Percentiles rank a stretch among this genome's conserved stretches.
Conservation (phyloP, 2,113 vertebrate genomes). For the Mormyrus lacerda region DNA sequence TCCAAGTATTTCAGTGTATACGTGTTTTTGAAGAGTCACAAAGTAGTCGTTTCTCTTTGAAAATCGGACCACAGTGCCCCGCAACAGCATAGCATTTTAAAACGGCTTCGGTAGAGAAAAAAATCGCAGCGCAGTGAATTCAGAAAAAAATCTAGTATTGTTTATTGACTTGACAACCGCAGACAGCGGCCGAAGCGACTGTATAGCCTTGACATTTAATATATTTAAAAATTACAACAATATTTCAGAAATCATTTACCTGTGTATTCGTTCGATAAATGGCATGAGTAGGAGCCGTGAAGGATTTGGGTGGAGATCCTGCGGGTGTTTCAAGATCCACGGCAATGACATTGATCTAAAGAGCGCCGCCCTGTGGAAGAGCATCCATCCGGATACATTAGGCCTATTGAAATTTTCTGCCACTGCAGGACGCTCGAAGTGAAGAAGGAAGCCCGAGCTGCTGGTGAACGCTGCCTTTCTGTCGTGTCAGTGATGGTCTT, state of each 20-base stretch:
- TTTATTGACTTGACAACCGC: not conserved
- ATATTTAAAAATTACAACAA: not conserved
- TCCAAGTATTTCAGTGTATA: not conserved
- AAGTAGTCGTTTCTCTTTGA: not conserved
- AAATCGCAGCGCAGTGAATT: not conserved
- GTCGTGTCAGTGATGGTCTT: constrained; percentile 51
- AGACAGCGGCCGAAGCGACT: not conserved
- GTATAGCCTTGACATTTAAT: not conserved
- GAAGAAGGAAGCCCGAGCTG: constrained; percentile 42
- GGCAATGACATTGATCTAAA: constrained; percentile 98
- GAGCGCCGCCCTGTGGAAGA: constrained; percentile 83
- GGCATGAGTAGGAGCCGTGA: not conserved
- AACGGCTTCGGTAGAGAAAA: not conserved
- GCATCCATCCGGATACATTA: not conserved
- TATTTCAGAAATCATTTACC: constrained; percentile 20
- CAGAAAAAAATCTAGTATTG: not conserved
- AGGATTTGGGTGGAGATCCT: constrained; percentile 28
- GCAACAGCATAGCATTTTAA: not conserved
- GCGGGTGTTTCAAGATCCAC: constrained; percentile 47
- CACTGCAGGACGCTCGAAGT: constrained; percentile 29
- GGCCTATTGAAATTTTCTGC: constrained; percentile 7
- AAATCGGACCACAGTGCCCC: not conserved
- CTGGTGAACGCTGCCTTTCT: constrained; percentile 32
- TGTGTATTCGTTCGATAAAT: constrained; percentile 23
- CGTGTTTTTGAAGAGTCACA: not conserved